phyloP scores from a whole-genome alignment of 2,797 vertebrate species.

The Urocyon cinereoargenteus region DNA sequence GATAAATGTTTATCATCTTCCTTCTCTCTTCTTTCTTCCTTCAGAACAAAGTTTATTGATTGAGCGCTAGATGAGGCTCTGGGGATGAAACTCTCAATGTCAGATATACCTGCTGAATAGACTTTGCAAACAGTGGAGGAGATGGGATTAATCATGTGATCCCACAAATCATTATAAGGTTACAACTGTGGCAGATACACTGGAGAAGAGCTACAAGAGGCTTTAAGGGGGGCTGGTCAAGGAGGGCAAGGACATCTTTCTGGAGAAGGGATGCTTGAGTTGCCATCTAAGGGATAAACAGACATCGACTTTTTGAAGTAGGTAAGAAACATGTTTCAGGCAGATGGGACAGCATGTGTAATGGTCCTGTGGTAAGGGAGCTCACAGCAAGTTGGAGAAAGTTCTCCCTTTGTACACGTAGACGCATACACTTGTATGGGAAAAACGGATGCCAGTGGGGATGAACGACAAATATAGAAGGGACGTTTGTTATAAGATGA shows the following conservation, averaged over 20 bases:
- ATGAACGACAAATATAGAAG: background rate
- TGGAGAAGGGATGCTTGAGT: background rate
- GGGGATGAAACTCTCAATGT: background rate
- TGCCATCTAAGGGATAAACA: background rate
- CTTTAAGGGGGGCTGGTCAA: background rate
- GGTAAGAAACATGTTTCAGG: background rate
- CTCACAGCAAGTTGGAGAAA: background rate
- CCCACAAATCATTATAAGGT: background rate
- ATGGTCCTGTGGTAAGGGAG: background rate
- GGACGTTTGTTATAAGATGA: background rate
- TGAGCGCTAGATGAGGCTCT: background rate
- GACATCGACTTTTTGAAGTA: background rate
- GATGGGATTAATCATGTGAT: background rate
- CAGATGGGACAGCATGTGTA: background rate
- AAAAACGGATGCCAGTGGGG: background rate
- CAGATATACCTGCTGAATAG: background rate
- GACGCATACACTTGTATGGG: background rate
- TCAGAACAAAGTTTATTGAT: background rate
- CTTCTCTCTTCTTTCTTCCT: background rate
- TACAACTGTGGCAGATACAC: background rate
- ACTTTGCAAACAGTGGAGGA: background rate
- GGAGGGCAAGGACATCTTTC: background rate
- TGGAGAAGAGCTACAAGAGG: background rate
- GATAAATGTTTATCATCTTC: background rate
- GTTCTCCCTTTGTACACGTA: no score